These are phyloP conservation scores for Drosophila anceps DNA, from an alignment of 2,888 invertebrate genomes.

Conservation along the genomic window DNA sequence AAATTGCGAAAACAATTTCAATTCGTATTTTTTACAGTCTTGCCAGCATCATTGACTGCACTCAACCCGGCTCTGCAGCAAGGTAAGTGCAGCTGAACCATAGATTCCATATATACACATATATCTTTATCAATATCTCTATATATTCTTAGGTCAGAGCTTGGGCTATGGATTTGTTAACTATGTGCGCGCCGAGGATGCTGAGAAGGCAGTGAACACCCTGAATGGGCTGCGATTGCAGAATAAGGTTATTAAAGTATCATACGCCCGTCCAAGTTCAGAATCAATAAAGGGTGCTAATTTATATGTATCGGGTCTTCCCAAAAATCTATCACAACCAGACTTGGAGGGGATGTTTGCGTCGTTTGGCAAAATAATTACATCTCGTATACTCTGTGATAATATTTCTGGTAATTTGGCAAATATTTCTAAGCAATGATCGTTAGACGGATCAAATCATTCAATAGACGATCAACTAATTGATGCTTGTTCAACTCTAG, in stretches of 20 bases:
- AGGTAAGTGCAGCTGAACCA: constrained; percentile 67
- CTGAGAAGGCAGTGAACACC: constrained; percentile 98
- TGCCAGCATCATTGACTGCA: constrained; percentile 85
- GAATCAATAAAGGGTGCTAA: constrained; percentile 99
- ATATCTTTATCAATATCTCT: background rate
- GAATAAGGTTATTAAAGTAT: constrained; percentile 99
- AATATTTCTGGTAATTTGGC: constrained; percentile 87
- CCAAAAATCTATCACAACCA: constrained; percentile 98
- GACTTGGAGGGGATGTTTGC: constrained; percentile 97
- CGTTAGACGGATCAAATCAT: background rate
- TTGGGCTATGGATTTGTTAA: constrained; percentile 99
- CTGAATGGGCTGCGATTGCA: constrained; percentile 99
- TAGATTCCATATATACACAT: background rate
- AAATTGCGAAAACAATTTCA: constrained; percentile 7
- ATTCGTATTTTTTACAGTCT: constrained; percentile 70
- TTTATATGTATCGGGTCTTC: constrained; percentile 98
- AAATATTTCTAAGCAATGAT: background rate
- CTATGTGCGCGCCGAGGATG: constrained; percentile 98
- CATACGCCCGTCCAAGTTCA: constrained; percentile 98
- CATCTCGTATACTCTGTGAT: constrained; percentile 98
- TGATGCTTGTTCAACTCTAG: constrained; percentile 85
- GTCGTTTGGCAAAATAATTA: constrained; percentile 98
- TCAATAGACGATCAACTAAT: background rate
- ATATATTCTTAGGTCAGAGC: constrained; percentile 91
- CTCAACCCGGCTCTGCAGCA: constrained; percentile 85